A percentile compares a stretch with the other conserved stretches of the same genome.
phyloP scores from a whole-genome alignment of 2,113 vertebrate genomes.

The Martes martes region DNA sequence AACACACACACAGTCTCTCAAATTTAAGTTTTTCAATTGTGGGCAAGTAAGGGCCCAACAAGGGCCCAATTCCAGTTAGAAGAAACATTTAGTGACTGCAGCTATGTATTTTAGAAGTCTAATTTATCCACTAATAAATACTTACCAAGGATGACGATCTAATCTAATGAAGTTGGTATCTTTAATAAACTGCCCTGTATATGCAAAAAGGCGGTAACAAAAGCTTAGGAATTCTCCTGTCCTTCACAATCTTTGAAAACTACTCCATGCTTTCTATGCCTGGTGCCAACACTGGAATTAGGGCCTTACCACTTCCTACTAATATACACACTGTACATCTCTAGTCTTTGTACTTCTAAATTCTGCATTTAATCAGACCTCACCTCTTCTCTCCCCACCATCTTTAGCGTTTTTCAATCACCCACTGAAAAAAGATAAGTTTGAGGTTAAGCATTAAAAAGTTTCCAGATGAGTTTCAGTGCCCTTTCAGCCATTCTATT shows the following conservation, averaged over 20 bases:
- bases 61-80: neutral
- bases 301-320: neutral
- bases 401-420: neutral
- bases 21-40: neutral
- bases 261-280: neutral
- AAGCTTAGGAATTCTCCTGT: neutral
- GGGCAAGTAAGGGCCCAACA: neutral
- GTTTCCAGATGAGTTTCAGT: neutral
- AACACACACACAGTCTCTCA: neutral
- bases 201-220: neutral
- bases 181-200: neutral
- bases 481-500: neutral
- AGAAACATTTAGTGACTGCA: neutral
- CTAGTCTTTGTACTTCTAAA: neutral
- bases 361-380: neutral
- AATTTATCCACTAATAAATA: conserved; percentile 1
- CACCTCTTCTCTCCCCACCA: no score
- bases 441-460: neutral
- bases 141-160: neutral
- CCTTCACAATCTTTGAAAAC: neutral
- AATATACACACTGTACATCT: neutral
- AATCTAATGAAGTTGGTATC: neutral
- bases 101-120: neutral
- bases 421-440: neutral
- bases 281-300: neutral